These are phyloP conservation scores for Acanthurus tractus DNA, from an alignment of 2,797 vertebrate species.

Conservation along the genomic window DNA sequence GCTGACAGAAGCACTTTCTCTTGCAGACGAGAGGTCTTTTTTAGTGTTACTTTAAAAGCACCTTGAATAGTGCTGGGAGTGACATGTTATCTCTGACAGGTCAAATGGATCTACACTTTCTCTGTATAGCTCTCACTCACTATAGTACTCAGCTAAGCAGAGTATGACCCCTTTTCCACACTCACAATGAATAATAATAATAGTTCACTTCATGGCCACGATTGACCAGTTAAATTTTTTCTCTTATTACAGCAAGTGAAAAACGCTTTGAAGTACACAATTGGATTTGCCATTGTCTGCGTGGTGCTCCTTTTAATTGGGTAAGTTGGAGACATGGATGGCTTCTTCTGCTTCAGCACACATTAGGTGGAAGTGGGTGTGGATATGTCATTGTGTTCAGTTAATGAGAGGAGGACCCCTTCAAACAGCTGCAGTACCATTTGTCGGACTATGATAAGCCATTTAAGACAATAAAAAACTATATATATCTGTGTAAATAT, in stretches of 20 bases:
- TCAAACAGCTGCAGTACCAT: slow-evolving; percentile 50
- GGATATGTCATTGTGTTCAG: slow-evolving; percentile 59
- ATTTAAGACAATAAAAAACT: slow-evolving; percentile 28
- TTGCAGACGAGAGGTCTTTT: slow-evolving; percentile 69
- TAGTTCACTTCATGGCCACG: slow-evolving; percentile 61
- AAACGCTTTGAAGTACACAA: slow-evolving; percentile 94
- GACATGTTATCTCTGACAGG: slow-evolving; percentile 71
- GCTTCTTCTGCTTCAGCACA: slow-evolving; percentile 57
- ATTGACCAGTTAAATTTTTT: slow-evolving; percentile 71
- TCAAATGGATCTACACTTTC: slow-evolving; percentile 62
- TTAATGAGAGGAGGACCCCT: slow-evolving; percentile 65
- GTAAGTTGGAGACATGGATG: slow-evolving; percentile 81
- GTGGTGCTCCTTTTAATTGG: slow-evolving; percentile 94
- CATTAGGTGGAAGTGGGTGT: slow-evolving; percentile 43
- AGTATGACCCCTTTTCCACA: slow-evolving; percentile 40
- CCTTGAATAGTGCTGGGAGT: slow-evolving; percentile 65
- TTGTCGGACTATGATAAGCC: slow-evolving; percentile 52
- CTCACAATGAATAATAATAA: slow-evolving; percentile 67
- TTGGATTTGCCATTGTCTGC: slow-evolving; percentile 93
- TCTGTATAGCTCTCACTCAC: slow-evolving; percentile 56
- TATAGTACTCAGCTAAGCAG: slow-evolving; percentile 60
- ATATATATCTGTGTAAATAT: slow-evolving; percentile 29
- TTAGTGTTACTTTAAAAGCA: slow-evolving; percentile 76
- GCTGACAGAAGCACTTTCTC: slow-evolving; percentile 80
- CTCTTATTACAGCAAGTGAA: slow-evolving; percentile 93